Evolutionary conservation across 2,888 invertebrate species (phyloP).

Genomic region (Andrena haemorrhoa): DNA sequence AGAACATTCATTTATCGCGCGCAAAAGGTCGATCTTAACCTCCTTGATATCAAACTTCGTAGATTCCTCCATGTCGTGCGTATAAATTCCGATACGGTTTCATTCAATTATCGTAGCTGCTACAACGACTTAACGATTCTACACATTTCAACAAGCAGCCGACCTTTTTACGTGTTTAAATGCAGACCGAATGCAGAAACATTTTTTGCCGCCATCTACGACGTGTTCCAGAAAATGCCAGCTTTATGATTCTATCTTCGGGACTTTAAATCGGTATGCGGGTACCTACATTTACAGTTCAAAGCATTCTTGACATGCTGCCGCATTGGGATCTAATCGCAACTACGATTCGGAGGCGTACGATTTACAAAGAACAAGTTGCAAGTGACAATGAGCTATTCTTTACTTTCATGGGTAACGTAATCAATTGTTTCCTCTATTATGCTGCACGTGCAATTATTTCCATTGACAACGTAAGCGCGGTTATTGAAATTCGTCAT

Average conservation of each 20-base stretch:
- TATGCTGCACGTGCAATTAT: background rate
- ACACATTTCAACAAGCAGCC: slow-evolving; percentile 8
- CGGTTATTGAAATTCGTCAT: background rate
- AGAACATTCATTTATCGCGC: slow-evolving; percentile 90
- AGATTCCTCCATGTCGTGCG: slow-evolving; percentile 80
- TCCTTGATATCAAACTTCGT: slow-evolving; percentile 86
- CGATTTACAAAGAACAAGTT: background rate
- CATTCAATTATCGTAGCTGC: background rate
- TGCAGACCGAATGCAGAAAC: background rate
- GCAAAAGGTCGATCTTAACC: slow-evolving; percentile 88
- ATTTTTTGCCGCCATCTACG: slow-evolving; percentile 39
- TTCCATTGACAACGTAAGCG: background rate
- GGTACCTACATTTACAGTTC: background rate
- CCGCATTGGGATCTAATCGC: background rate
- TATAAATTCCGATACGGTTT: slow-evolving; percentile 5
- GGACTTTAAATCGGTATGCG: background rate
- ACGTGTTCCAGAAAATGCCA: background rate
- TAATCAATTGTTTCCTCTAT: slow-evolving; percentile 16
- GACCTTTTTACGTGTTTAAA: background rate
- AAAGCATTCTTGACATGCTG: background rate
- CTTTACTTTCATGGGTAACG: slow-evolving; percentile 56
- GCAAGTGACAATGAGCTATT: slow-evolving; percentile 37
- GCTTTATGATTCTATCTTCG: slow-evolving; percentile 7
- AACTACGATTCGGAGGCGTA: background rate
- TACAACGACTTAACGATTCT: background rate